phyloP scores from a whole-genome alignment of 2,888 invertebrate genomes.

The Crossocerus cetratus region DNA sequence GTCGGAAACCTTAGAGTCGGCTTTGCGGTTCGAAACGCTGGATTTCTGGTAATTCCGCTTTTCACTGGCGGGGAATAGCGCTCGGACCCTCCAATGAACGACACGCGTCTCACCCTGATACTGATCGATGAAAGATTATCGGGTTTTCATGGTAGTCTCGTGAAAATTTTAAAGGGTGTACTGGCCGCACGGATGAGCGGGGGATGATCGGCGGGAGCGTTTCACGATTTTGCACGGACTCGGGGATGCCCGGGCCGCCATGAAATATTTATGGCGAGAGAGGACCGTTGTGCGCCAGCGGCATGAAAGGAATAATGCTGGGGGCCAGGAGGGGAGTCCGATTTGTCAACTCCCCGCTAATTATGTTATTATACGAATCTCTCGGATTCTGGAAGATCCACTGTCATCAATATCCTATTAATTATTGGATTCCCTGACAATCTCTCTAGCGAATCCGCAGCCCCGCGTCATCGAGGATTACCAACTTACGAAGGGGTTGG shows the following conservation, averaged over 20 bases:
- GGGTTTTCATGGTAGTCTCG: slow-evolving; percentile 59
- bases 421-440: slow-evolving; percentile 47
- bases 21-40: not conserved
- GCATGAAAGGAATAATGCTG: slow-evolving; percentile 74
- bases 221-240: slow-evolving; percentile 71
- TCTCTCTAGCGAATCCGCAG: slow-evolving; percentile 2
- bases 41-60: not conserved
- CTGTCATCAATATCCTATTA: slow-evolving; percentile 71
- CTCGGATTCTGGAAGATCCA: slow-evolving; percentile 57
- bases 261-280: slow-evolving; percentile 74
- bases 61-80: not conserved
- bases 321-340: slow-evolving; percentile 68
- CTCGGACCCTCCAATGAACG: not conserved
- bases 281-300: slow-evolving; percentile 24
- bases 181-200: slow-evolving; percentile 13
- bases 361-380: slow-evolving; percentile 73
- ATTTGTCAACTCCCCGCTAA: slow-evolving; percentile 75
- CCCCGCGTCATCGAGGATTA: slow-evolving; percentile 16
- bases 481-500: slow-evolving; percentile 28
- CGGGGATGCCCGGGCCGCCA: slow-evolving; percentile 62
- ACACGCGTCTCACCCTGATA: slow-evolving; percentile 56
- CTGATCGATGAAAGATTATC: slow-evolving; percentile 77
- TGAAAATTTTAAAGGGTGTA: slow-evolving; percentile 53
- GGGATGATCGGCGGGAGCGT: slow-evolving; percentile 54
- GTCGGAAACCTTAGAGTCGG: no score